phyloP scores from a whole-genome alignment of 2,113 vertebrate species.

The Pterocles gutturalis region DNA sequence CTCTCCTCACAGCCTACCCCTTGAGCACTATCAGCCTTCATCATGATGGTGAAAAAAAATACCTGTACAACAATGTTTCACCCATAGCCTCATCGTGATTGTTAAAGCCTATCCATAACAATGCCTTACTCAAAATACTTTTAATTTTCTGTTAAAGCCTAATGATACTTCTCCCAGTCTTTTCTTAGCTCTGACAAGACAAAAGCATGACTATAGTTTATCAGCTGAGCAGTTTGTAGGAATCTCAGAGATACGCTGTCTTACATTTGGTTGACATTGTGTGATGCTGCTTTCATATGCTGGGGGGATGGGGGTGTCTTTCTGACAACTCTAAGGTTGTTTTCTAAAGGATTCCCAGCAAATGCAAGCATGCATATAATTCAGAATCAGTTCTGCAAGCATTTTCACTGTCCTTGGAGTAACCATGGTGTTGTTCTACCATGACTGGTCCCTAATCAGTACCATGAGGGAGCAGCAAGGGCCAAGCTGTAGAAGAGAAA shows the following conservation, averaged over 20 bases:
- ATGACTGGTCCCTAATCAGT: neutral
- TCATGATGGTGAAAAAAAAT: neutral
- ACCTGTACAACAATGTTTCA: neutral
- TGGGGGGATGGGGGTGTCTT: neutral
- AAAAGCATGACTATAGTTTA: neutral
- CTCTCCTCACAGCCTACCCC: neutral
- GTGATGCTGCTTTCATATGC: neutral
- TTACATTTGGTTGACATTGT: neutral
- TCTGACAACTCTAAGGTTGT: neutral
- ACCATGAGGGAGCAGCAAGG: neutral
- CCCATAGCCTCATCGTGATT: neutral
- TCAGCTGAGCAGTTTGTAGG: neutral
- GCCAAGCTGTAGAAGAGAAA: neutral
- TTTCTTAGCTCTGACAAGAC: neutral
- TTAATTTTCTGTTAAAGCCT: neutral
- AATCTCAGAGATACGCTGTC: neutral
- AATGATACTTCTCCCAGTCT: neutral
- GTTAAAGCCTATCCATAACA: neutral
- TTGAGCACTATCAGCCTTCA: neutral
- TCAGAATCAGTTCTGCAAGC: neutral
- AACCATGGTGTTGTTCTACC: neutral
- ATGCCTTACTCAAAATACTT: neutral
- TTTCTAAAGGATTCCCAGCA: neutral
- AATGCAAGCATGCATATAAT: neutral
- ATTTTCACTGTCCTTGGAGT: neutral